These are phyloP conservation scores for Cyphomyrmex costatus DNA, from an alignment of 1,140 invertebrate genomes.

Conservation along the genomic window DNA sequence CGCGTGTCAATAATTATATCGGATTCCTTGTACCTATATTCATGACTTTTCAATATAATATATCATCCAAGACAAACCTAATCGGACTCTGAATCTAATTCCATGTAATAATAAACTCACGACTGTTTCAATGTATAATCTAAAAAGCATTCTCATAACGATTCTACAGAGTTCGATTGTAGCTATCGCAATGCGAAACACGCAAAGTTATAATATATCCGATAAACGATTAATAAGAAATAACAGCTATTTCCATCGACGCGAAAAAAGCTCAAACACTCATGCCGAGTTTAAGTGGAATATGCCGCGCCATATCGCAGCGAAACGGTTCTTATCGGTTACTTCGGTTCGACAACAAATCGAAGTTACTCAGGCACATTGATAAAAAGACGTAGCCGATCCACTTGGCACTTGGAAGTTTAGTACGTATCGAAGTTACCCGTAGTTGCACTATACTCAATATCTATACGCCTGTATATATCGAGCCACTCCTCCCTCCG, in stretches of 20 bases:
- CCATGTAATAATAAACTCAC: background rate
- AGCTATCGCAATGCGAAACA: background rate
- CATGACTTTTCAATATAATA: background rate
- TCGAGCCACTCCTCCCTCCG: background rate
- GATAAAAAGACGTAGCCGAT: conserved; percentile 72
- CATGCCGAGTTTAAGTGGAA: conserved; percentile 66
- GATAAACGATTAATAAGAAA: conserved; percentile 59
- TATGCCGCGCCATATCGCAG: conserved; percentile 66
- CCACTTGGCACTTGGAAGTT: conserved; percentile 72
- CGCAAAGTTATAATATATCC: conserved; percentile 40
- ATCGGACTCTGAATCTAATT: background rate
- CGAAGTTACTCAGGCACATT: conserved; percentile 55
- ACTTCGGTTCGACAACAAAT: conserved; percentile 60
- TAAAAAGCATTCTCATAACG: background rate
- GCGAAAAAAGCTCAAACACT: conserved; percentile 31
- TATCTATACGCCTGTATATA: conserved; percentile 19
- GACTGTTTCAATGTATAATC: conserved; percentile 8
- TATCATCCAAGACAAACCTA: background rate
- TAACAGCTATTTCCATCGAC: conserved; percentile 11
- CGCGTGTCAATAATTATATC: background rate
- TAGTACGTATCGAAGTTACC: conserved; percentile 58
- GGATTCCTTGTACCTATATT: background rate
- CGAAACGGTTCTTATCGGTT: conserved; percentile 71
- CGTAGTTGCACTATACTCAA: conserved; percentile 18
- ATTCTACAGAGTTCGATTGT: conserved; percentile 5